Conservation (phyloP, 2,888 invertebrate species). For the Nomada fabriciana region DNA sequence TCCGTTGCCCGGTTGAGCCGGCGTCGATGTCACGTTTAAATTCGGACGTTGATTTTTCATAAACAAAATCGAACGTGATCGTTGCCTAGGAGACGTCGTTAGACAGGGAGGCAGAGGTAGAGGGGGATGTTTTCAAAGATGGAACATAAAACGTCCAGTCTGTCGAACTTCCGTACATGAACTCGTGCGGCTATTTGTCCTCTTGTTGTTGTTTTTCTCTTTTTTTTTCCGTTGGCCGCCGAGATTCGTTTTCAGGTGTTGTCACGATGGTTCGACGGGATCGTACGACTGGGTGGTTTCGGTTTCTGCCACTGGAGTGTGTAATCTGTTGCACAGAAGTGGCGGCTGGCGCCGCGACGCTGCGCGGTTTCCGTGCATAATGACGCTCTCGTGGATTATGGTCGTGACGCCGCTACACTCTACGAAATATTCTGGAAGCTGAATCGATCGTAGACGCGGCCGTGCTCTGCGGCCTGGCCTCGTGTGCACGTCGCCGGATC, state of each 20-base stretch:
- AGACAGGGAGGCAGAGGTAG: too few species aligned
- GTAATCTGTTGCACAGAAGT: slow-evolving; percentile 43
- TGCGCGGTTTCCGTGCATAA: slow-evolving; percentile 55
- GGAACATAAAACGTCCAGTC: too few species aligned
- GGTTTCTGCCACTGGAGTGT: background rate
- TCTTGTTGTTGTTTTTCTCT: too few species aligned
- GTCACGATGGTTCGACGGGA: background rate
- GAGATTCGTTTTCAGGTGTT: background rate
- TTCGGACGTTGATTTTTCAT: background rate
- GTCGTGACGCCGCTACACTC: slow-evolving; percentile 57
- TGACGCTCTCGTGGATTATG: slow-evolving; percentile 59
- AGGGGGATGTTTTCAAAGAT: too few species aligned
- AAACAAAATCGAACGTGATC: too few species aligned
- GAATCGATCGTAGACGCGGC: slow-evolving; percentile 59
- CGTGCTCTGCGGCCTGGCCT: slow-evolving; percentile 50
- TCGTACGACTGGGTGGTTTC: background rate
- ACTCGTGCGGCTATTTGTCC: background rate
- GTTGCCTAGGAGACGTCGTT: too few species aligned
- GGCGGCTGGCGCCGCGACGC: slow-evolving; percentile 19
- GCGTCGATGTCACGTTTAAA: slow-evolving; percentile 1
- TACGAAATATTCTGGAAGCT: slow-evolving; percentile 63
- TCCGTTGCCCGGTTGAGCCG: slow-evolving; percentile 1
- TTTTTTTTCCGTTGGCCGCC: too few species aligned
- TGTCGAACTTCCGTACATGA: background rate
- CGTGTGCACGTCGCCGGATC: slow-evolving; percentile 49